These are phyloP conservation scores for Myopa testacea DNA, from an alignment of 2,888 invertebrate species.

Conservation along the genomic window DNA sequence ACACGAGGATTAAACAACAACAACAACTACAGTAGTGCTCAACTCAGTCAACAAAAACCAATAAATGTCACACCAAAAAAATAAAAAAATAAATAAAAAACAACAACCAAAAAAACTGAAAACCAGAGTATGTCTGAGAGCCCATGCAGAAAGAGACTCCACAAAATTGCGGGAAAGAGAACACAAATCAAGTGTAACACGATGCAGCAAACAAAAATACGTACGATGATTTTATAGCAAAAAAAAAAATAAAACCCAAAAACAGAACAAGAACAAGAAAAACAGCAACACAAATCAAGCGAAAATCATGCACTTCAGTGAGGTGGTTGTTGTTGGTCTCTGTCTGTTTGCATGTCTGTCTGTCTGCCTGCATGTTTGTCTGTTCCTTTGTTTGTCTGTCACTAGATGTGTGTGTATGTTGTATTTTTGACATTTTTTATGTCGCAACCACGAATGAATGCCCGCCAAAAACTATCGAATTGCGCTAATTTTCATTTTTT, in stretches of 20 bases:
- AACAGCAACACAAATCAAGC: too few species aligned
- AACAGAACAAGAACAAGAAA: too few species aligned
- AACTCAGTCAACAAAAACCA: constrained; percentile 10
- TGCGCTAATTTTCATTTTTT: constrained; percentile 42
- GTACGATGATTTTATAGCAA: constrained; percentile 38
- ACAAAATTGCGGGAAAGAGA: constrained; percentile 11
- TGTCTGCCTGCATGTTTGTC: background rate
- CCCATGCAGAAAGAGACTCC: background rate
- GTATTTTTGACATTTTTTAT: constrained; percentile 24
- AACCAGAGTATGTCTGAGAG: constrained; percentile 7
- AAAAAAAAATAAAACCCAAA: constrained; percentile 17
- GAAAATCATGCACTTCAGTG: too few species aligned
- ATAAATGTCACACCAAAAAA: background rate
- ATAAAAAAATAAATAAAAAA: background rate
- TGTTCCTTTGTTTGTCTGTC: background rate
- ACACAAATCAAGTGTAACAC: constrained; percentile 7
- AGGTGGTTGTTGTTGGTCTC: background rate
- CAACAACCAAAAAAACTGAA: constrained; percentile 2
- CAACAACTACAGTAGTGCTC: background rate
- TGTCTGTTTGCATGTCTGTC: background rate
- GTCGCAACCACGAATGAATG: constrained; percentile 20
- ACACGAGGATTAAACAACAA: background rate
- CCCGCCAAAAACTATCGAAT: constrained; percentile 39
- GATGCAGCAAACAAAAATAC: constrained; percentile 40
- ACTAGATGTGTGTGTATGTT: background rate